phyloP scores from a whole-genome alignment of 2,888 invertebrate genomes.

The Acronicta aceris region DNA sequence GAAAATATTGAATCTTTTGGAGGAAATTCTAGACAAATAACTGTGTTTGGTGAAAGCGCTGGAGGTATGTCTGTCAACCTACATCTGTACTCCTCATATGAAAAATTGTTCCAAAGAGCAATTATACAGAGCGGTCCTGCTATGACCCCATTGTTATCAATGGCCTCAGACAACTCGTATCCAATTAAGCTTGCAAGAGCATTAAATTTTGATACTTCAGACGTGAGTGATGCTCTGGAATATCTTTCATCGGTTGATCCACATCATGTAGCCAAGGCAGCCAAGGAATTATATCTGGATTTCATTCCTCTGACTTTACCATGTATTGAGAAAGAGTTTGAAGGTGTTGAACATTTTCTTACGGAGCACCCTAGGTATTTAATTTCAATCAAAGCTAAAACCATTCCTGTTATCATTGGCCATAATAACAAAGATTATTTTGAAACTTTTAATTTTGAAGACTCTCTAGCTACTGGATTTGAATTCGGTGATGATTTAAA shows the following conservation, averaged over 20 bases:
- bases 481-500: slow-evolving; percentile 13
- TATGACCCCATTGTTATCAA: slow-evolving; percentile 4
- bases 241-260: slow-evolving; percentile 31
- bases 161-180: slow-evolving; percentile 7
- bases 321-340: slow-evolving; percentile 34
- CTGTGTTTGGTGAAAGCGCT: slow-evolving; percentile 63
- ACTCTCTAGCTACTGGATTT: slow-evolving; percentile 14
- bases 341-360: slow-evolving; percentile 36
- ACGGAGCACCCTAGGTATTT: slow-evolving; percentile 27
- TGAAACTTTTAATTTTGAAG: slow-evolving; percentile 4
- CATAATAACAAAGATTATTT: slow-evolving; percentile 28
- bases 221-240: slow-evolving; percentile 25
- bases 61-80: slow-evolving; percentile 55
- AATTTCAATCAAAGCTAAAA: slow-evolving; percentile 16
- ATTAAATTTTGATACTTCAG: slow-evolving; percentile 28
- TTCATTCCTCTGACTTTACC: slow-evolving; percentile 2
- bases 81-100: slow-evolving; percentile 32
- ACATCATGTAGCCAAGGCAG: slow-evolving; percentile 11
- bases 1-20: slow-evolving; percentile 63
- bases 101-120: slow-evolving; percentile 39
- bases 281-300: slow-evolving; percentile 4
- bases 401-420: slow-evolving; percentile 32
- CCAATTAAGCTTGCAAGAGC: slow-evolving; percentile 25
- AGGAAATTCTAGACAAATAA: slow-evolving; percentile 52
- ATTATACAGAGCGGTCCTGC: slow-evolving; percentile 44